Base-by-base conservation (phyloP, 37 sponge, comb jelly and placozoan genomes). In the Halichondria panicea region DNA sequence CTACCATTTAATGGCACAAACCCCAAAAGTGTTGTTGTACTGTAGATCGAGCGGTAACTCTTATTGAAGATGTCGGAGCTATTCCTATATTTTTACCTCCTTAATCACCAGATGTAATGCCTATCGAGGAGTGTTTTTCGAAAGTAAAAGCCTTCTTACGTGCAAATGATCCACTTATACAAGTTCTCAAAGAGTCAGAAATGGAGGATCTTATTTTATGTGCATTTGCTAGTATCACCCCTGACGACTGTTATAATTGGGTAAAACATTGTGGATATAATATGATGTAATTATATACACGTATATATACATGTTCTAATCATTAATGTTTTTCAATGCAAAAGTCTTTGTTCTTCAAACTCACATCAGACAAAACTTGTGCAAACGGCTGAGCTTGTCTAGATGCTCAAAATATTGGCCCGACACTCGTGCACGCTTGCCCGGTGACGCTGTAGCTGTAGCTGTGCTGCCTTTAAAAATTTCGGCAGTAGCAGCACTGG, bases 21-120 rank as follows among this genome's bases (percentile, higher is more conserved):
- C 31, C 53, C 55, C 32, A 8, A 28, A 50, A 71, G 71, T 71
- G 71, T 71, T 31, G 71, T 71, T 4, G 37, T 71, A 35, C 25
- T 71, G 36, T 45, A 28, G 45, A 63, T 1, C 35, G 30, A 28
- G 76, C 48, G 1, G 25, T 24, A 11, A 22, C 21, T 22, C 64
- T 45, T 1, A 75, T 75, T 36, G 63, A 63, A 11, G 76, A 60
- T 63, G 43, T 48, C n/a, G 76, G 76, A 45, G 76, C 63, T 8
- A 1, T 75, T 21, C 30, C 35, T 31, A n/a, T 63, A 22, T 75
- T 75, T 63, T 32, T 74, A 41, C 74, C 74, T 22, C 74, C 74
- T 21, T 74, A 74, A 35, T 74, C 74, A 11, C 74, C 74, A 42
- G 74, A 74, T 43, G 42, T 74, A 13, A 74, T 59, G 59, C 74